Evolutionary conservation across 2,888 invertebrate genomes (phyloP), one percentile per base, ranked within the genome.

Genomic region (Troglohyphantes excavatus): DNA sequence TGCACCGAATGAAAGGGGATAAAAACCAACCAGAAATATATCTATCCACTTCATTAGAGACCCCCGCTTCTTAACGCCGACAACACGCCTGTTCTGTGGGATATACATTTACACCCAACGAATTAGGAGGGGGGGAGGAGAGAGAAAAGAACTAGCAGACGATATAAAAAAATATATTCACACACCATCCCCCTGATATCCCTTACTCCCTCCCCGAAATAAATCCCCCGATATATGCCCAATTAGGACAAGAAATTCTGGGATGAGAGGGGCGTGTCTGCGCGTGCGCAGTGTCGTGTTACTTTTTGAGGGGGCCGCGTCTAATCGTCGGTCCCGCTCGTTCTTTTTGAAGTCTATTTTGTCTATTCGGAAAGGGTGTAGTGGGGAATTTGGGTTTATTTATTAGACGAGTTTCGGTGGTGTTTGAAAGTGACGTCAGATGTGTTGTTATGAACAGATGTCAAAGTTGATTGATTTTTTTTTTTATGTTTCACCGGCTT

Each of bases 241-340:
- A 88, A 88, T 88, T 88, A 88, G 81, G 81, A 53, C 53, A 65
- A 27, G 81, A 67, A 88, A 75, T 81, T 43, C 87, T 19, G 59
- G 67, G 33, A 33, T 26, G 67, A 46, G 19, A 73, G 27, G 46
- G 79, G 72, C 79, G 87, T 65, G 86, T 61, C 72, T 26, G 72
- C 59, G 81, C 87, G 72, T 81, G 87, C 87, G 87, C 73, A 73
- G 87, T 67, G 23, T 88, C 87, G 6, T 17, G 39, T 87, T 87
- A 73, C 78, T 70, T n/a, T 61, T 61, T 26, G 21, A 39, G 29
- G 46, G 78, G 1, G 7, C 78, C 63, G 86, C 63, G 79, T 78
- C 78, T 87, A 87, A 53, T 19, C 11, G 13, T 27, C 21, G 53
- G 27, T 27, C 27, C 26, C 63, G 17, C 53, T 6, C 27, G 75